Evolutionary conservation across 1,140 invertebrate genomes (phyloP), one percentile per base, ranked within the genome.

Genomic region (Halictus rubicundus): DNA sequence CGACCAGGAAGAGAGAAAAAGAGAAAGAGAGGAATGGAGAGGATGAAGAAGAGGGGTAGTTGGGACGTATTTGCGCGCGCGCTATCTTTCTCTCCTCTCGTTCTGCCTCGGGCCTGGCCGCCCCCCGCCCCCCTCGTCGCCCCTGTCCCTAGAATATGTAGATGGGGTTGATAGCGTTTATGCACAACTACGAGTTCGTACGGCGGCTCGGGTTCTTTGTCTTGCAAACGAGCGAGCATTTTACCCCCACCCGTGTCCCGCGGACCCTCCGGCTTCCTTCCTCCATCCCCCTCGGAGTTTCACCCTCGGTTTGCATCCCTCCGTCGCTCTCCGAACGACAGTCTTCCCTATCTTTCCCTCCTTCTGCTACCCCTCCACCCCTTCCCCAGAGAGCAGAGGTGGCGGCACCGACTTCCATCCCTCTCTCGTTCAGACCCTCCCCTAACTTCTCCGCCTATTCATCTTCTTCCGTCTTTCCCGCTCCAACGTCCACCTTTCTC

Each of bases 121-220:
- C n/a, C 68, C 42, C 39, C 68, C 60, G 6, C 7, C 54, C 6
- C n/a, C 63, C 42, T 42, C 60, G 23, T 66, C 37, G 57, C 57
- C 72, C 64, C 70, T 79, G 78, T 83, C 77, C 80, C 65, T 69
- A 73, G 79, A 86, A 87, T 90, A 90, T 90, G 89, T 88, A 90
- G 89, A 91, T 90, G 80, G 85, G 89, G 86, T 87, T 90, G 90
- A 90, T 91, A 89, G 83, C 90, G 87, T 91, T 91, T 91, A 91
- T 90, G 88, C 90, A 88, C 87, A 89, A 88, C 88, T 88, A 90
- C 87, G 83, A 89, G 88, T 85, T 89, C 89, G 84, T 89, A 87
- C 83, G 82, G 74, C 81, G 84, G 87, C 83, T 84, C 84, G 64
- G 73, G 84, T 89, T 91, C 90, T 91, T 91, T 91, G 90, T 91